Evolutionary conservation across 2,113 vertebrate genomes (phyloP).

Genomic region (Brienomyrus longianalis): DNA sequence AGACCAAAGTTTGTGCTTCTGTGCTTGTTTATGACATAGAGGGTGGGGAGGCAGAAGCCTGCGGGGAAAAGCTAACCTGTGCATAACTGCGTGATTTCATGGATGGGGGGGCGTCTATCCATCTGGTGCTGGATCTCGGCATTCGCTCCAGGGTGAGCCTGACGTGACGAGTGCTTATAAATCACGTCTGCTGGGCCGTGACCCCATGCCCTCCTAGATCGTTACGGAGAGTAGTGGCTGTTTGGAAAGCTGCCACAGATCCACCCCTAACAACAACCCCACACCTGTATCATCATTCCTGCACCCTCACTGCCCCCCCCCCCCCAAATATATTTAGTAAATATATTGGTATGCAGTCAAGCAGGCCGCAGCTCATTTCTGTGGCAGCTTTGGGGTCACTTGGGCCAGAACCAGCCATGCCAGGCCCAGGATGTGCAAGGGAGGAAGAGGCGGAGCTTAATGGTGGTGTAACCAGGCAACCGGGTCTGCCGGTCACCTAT

Average conservation of each 20-base stretch:
- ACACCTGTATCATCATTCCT: neutral
- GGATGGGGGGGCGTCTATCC: neutral
- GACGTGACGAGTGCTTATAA: neutral
- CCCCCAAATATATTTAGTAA: neutral
- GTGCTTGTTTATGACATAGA: neutral
- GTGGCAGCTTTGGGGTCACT: neutral
- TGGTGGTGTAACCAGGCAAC: neutral
- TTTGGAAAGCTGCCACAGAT: neutral
- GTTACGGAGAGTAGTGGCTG: neutral
- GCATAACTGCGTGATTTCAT: neutral
- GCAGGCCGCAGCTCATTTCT: neutral
- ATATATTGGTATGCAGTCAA: neutral
- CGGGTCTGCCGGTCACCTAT: neutral
- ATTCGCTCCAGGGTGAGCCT: neutral
- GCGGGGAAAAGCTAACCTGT: neutral
- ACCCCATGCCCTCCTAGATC: neutral
- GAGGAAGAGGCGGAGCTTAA: neutral
- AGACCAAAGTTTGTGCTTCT: neutral
- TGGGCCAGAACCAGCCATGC: neutral
- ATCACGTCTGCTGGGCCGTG: neutral
- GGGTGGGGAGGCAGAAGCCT: neutral
- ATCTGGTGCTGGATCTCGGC: neutral
- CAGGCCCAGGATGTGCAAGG: neutral
- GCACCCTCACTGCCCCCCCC: neutral
- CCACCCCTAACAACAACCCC: neutral